Evolutionary conservation across 2,113 vertebrate species (phyloP).

Genomic region (Albula glossodonta): DNA sequence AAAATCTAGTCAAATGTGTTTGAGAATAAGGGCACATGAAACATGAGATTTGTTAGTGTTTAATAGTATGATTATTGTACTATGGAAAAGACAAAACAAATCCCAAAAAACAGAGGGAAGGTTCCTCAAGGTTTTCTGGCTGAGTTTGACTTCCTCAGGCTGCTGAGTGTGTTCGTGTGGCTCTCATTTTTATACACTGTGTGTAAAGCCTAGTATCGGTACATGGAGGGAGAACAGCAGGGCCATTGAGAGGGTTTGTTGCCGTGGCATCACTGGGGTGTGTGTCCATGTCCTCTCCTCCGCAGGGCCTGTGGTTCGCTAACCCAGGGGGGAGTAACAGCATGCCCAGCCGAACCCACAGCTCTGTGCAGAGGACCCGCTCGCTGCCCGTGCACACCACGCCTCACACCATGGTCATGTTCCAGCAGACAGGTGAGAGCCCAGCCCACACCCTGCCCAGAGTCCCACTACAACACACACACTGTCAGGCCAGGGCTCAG

Average conservation of each 20-base stretch:
- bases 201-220: background rate
- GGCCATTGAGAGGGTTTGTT: background rate
- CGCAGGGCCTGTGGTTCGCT: conserved; percentile 94
- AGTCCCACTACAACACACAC: background rate
- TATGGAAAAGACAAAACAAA: background rate
- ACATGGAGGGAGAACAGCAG: background rate
- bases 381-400: conserved; percentile 94
- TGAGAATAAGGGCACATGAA: background rate
- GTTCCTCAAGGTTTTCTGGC: background rate
- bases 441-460: background rate
- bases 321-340: conserved; percentile 97
- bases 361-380: conserved; percentile 94
- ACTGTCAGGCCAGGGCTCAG: too few relatives aligned
- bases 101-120: background rate
- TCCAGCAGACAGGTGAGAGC: conserved; percentile 87
- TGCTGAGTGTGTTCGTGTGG: background rate
- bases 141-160: background rate
- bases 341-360: conserved; percentile 95
- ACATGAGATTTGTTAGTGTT: background rate
- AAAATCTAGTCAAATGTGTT: background rate
- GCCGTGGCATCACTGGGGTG: conserved; percentile 2
- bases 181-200: too few relatives aligned
- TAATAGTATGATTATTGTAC: background rate
- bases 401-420: conserved; percentile 91
- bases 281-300: conserved; percentile 36